These are phyloP conservation scores for Phaetusa simplex DNA, from an alignment of 2,113 vertebrate genomes.

Conservation along the genomic window DNA sequence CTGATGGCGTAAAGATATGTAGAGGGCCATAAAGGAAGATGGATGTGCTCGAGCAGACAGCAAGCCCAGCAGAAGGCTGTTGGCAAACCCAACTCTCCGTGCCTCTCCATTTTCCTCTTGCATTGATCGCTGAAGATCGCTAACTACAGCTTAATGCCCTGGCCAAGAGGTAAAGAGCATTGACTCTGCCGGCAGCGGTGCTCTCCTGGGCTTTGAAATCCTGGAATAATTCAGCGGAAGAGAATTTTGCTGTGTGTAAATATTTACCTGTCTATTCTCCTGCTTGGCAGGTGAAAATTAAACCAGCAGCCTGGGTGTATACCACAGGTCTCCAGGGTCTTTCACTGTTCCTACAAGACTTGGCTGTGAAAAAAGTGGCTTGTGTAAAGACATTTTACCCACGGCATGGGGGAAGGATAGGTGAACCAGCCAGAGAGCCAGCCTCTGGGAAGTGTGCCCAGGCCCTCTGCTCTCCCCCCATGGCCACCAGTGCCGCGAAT, in stretches of 20 bases:
- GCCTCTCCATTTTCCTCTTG: neutral
- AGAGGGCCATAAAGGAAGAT: neutral
- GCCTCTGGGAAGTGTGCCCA: neutral
- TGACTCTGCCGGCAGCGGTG: neutral
- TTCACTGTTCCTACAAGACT: neutral
- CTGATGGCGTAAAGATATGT: neutral
- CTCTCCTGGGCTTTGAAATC: neutral
- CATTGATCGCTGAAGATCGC: neutral
- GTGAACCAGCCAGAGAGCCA: neutral
- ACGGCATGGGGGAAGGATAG: rapidly evolving
- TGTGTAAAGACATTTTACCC: neutral
- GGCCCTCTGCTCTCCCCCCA: neutral
- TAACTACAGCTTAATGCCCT: neutral
- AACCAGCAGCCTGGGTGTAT: neutral
- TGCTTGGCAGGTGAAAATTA: neutral
- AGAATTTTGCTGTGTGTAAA: neutral
- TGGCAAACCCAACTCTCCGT: neutral
- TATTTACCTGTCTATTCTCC: neutral
- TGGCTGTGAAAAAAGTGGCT: neutral
- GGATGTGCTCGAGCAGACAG: neutral
- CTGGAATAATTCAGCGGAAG: neutral
- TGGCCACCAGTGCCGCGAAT: neutral
- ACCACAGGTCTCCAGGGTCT: neutral
- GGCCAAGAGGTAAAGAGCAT: neutral
- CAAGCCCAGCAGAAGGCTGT: neutral